Base-by-base conservation (phyloP, 2,888 invertebrate genomes). In the Lasioglossum zephyrum region DNA sequence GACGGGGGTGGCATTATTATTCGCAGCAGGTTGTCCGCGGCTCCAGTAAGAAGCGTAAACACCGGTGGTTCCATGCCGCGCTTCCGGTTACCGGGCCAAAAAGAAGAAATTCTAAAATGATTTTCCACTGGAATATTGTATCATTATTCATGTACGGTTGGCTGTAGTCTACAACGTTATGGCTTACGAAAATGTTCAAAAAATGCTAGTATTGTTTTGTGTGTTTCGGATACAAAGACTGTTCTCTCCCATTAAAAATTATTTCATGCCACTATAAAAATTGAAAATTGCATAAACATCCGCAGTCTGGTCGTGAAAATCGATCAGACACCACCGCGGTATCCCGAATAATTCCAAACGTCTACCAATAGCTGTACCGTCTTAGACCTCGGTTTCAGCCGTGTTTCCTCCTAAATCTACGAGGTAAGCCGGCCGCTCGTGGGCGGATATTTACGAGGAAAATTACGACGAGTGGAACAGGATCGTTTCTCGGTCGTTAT, bases 401-500 rank as follows among this genome's bases (percentile, higher is more conserved):
- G 22, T 53, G 53, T n/a, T 53, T 53, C n/a, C 53, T n/a, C 53
- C 53, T n/a, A n/a, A 53, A 53, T 53, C 22, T 53, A 53, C 53
- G 53, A 53, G 53, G 2, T 53, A 53, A n/a, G 41, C 0, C 72
- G 44, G 6, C 9, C 4, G 39, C 0, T 57, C 13, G 11, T 2
- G 44, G 22, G n/a, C 66, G 18, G 85, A 79, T 76, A 85, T 85
- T 85, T 79, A 75, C 85, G 73, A 18, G 60, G 69, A 80, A 69
- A 85, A 85, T 85, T 79, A 77, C 73, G 63, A 73, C 57, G 79
- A 66, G 85, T 60, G 73, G 82, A 74, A 49, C 44, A 41, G 6
- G 72, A 84, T 84, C 84, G 57, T n/a, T 36, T 72, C 41, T 22
- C 44, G 60, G 41, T 81, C 72, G 66, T 89, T 85, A 82, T 85